Conservation (phyloP, 2,888 invertebrate genomes). For the Caenorhabditis macrosperma region DNA sequence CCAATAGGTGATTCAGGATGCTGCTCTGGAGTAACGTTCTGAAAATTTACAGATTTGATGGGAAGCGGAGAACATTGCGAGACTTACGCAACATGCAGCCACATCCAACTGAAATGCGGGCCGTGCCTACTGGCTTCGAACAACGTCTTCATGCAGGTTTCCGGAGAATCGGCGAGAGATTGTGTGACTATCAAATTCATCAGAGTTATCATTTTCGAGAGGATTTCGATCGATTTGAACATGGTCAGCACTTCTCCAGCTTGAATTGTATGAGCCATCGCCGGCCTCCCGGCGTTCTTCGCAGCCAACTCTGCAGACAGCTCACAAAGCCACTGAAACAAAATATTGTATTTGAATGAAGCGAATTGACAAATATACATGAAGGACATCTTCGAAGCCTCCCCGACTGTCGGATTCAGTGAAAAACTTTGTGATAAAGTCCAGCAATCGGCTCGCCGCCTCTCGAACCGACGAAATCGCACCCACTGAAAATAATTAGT, state of each 20-base stretch:
- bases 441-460: constrained; percentile 29
- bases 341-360: background rate
- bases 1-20: constrained; percentile 61
- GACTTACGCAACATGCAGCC: constrained; percentile 68
- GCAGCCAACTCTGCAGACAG: constrained; percentile 56
- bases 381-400: constrained; percentile 19
- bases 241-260: constrained; percentile 30
- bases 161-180: constrained; percentile 42
- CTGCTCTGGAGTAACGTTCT: constrained; percentile 59
- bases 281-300: constrained; percentile 62
- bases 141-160: constrained; percentile 60
- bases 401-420: constrained; percentile 6
- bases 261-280: constrained; percentile 29
- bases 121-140: constrained; percentile 65
- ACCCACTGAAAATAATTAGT: constrained; percentile 27
- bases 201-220: constrained; percentile 39
- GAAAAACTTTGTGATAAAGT: constrained; percentile 13
- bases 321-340: constrained; percentile 64
- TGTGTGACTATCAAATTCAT: constrained; percentile 28
- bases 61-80: background rate
- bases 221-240: constrained; percentile 43
- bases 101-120: constrained; percentile 68
- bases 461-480: constrained; percentile 22
- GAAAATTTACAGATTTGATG: constrained; percentile 11
- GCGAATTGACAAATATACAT: background rate